Evolutionary conservation across 2,888 invertebrate genomes (phyloP).

Genomic region (Cheilosia urbana): DNA sequence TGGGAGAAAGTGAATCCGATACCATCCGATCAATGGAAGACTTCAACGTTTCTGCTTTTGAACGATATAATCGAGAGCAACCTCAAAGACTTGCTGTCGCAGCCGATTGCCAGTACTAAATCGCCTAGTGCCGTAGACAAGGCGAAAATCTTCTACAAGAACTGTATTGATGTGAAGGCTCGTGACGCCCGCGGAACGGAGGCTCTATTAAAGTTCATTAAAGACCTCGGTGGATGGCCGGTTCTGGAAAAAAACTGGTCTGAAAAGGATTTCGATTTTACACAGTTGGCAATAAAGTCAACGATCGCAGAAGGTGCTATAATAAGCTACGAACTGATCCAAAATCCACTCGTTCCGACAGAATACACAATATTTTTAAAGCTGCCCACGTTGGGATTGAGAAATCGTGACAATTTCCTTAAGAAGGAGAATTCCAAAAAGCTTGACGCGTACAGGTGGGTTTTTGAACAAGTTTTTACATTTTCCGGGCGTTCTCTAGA

Average conservation of each 20-base stretch:
- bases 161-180: constrained; percentile 43
- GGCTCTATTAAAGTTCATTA: constrained; percentile 56
- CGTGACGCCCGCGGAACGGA: constrained; percentile 28
- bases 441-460: constrained; percentile 62
- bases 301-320: constrained; percentile 25
- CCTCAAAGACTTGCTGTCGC: constrained; percentile 31
- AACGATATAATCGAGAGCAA: constrained; percentile 39
- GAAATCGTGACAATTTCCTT: constrained; percentile 62
- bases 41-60: constrained; percentile 44
- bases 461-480: neutral
- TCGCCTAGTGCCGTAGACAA: constrained; percentile 59
- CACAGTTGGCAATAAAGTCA: constrained; percentile 42
- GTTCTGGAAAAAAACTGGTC: constrained; percentile 63
- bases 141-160: constrained; percentile 56
- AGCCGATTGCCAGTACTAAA: constrained; percentile 24
- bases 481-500: neutral
- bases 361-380: constrained; percentile 50
- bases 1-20: constrained; percentile 71
- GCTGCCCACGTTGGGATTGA: constrained; percentile 51
- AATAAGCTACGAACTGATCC: constrained; percentile 38
- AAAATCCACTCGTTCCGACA: constrained; percentile 29
- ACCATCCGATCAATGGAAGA: constrained; percentile 51
- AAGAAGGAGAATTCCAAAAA: constrained; percentile 54
- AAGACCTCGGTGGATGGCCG: constrained; percentile 72
- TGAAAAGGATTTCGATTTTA: constrained; percentile 56